A percentile compares a stretch with the other conserved stretches of the same genome.
Evolutionary conservation across 2,113 vertebrate species (phyloP).

Genomic region (Caloenas nicobarica): DNA sequence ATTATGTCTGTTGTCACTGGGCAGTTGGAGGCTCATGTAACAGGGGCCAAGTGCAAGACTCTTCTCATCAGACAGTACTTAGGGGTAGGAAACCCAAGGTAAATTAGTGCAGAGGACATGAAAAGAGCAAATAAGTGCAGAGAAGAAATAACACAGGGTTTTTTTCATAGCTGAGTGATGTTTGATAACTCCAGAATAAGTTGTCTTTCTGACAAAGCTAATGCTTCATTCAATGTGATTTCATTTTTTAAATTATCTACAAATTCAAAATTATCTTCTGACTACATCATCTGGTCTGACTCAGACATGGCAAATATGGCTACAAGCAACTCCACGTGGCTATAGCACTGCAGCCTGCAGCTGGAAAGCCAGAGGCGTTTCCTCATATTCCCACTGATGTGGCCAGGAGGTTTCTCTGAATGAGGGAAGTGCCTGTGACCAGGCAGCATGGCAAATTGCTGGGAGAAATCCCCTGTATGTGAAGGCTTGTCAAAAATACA

Average conservation of each 20-base stretch:
- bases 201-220: slow-evolving; percentile 30
- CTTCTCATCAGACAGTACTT: background rate
- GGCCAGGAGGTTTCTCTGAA: background rate
- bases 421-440: background rate
- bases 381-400: background rate
- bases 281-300: background rate
- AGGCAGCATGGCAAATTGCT: background rate
- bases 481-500: background rate
- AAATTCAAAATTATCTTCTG: slow-evolving; percentile 25
- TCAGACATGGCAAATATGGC: slow-evolving; percentile 27
- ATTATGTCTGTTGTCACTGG: slow-evolving; percentile 58
- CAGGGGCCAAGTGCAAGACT: background rate
- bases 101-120: background rate
- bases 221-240: slow-evolving; percentile 63
- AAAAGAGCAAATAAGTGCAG: background rate
- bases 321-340: background rate
- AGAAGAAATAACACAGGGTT: background rate
- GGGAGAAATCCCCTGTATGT: background rate
- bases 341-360: background rate
- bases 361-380: background rate
- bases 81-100: background rate
- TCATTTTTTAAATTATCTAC: slow-evolving; percentile 57
- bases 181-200: background rate
- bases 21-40: background rate
- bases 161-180: background rate